phyloP scores from a whole-genome alignment of 2,797 vertebrate genomes.

The Lagocephalus sceleratus region DNA sequence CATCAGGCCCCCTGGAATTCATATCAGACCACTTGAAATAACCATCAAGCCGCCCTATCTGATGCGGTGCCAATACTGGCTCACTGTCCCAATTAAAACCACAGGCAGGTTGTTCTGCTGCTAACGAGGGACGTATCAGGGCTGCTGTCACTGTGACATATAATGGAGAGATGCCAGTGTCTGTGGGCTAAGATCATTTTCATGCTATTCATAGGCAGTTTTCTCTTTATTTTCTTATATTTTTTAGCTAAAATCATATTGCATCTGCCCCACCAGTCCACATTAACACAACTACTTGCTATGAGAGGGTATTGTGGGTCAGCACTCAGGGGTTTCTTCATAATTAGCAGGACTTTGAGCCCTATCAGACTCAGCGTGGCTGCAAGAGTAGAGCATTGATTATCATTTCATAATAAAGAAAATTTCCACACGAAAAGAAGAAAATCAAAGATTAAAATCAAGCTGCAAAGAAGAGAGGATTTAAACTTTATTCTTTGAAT shows the following conservation, averaged over 20 bases:
- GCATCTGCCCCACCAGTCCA: conserved; percentile 4
- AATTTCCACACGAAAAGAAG: conserved; percentile 57
- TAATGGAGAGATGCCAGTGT: conserved; percentile 43
- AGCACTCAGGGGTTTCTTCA: conserved; percentile 45
- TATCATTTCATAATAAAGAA: conserved; percentile 69
- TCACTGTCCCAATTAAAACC: conserved; percentile 66
- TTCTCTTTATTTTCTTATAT: conserved; percentile 2
- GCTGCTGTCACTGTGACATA: conserved; percentile 48
- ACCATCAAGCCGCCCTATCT: conserved; percentile 65
- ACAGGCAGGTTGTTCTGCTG: conserved; percentile 52
- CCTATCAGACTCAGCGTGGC: conserved; percentile 43
- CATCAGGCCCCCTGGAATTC: conserved; percentile 69
- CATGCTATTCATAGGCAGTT: conserved; percentile 44
- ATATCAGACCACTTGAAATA: conserved; percentile 74
- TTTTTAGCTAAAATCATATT: conserved; percentile 57
- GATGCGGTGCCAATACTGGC: conserved; percentile 70
- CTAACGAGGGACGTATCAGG: conserved; percentile 64
- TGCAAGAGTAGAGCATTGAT: conserved; percentile 50
- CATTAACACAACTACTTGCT: conserved; percentile 25
- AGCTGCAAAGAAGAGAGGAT: conserved; percentile 15
- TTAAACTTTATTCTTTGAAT: conserved; percentile 16
- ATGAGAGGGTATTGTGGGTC: conserved; percentile 43
- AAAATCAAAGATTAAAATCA: conserved; percentile 28
- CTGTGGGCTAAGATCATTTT: conserved; percentile 48
- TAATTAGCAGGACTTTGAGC: conserved; percentile 70